phyloP scores from a whole-genome alignment of 2,113 vertebrate genomes.

The Pteronura brasiliensis region DNA sequence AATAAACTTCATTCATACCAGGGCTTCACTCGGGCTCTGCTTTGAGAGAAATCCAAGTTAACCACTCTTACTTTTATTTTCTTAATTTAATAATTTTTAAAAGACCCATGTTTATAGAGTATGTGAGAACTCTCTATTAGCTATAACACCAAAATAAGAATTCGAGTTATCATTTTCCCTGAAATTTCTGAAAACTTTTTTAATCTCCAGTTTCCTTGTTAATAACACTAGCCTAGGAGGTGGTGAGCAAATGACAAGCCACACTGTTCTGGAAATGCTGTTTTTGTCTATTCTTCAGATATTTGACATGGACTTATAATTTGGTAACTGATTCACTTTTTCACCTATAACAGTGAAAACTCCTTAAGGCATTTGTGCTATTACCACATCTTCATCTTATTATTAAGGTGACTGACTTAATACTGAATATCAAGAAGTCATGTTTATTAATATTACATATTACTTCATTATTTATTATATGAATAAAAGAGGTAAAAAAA shows the following conservation, averaged over 20 bases:
- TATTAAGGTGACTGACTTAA: background rate
- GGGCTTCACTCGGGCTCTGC: background rate
- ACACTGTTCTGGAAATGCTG: background rate
- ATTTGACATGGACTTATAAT: background rate
- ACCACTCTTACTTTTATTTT: background rate
- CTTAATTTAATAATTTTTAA: background rate
- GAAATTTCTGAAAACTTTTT: slow-evolving; percentile 15
- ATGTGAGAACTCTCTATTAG: background rate
- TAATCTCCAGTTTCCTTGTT: background rate
- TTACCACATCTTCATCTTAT: background rate
- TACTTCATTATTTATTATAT: background rate
- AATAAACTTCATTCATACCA: background rate
- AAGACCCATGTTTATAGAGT: background rate
- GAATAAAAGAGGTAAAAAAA: background rate
- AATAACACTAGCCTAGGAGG: background rate
- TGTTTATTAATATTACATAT: background rate
- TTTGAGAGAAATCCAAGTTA: background rate
- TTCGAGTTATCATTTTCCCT: background rate
- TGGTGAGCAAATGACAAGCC: background rate
- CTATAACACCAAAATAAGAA: background rate
- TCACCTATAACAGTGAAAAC: background rate
- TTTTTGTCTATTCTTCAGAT: background rate
- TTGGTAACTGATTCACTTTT: background rate
- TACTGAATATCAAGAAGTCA: background rate
- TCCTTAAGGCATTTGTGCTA: background rate